phyloP scores from a whole-genome alignment of 1,140 invertebrate species.

The Drosophila setifemur region DNA sequence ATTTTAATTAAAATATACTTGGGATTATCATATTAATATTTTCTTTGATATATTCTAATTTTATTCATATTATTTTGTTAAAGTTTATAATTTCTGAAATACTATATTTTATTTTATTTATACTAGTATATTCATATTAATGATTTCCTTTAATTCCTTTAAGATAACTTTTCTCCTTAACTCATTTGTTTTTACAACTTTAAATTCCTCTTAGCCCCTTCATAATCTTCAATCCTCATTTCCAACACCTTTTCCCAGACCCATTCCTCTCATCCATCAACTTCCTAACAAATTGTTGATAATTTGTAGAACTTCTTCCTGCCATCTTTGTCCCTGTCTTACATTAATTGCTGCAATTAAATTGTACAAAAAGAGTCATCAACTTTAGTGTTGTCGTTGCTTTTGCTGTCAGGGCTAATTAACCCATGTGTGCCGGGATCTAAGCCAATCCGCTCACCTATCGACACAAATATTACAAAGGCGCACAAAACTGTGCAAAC shows the following conservation, averaged over 20 bases:
- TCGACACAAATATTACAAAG: conserved; percentile 19
- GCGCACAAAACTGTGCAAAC: conserved; percentile 19
- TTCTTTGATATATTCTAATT: no score
- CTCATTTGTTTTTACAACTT: no score
- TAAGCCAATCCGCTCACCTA: conserved; percentile 33
- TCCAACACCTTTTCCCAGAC: background rate
- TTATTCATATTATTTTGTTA: no score
- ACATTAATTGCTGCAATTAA: conserved; percentile 69
- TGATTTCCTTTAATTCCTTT: no score
- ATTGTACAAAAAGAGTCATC: conserved; percentile 73
- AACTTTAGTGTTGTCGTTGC: conserved; percentile 7
- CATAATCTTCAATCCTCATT: background rate
- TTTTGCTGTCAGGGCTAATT: conserved; percentile 54
- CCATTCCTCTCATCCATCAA: conserved; percentile 13
- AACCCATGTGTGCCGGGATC: conserved; percentile 48
- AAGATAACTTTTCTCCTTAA: no score
- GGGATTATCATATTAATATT: no score
- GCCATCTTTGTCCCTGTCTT: conserved; percentile 8
- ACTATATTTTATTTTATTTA: no score
- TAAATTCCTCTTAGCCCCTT: background rate
- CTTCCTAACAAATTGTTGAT: conserved; percentile 36
- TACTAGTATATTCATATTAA: no score
- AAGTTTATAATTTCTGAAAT: no score
- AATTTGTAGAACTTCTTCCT: conserved; percentile 34
- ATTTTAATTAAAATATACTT: no score